Evolutionary conservation across 2,113 vertebrate species (phyloP).

Genomic region (Tragelaphus strepsiceros): DNA sequence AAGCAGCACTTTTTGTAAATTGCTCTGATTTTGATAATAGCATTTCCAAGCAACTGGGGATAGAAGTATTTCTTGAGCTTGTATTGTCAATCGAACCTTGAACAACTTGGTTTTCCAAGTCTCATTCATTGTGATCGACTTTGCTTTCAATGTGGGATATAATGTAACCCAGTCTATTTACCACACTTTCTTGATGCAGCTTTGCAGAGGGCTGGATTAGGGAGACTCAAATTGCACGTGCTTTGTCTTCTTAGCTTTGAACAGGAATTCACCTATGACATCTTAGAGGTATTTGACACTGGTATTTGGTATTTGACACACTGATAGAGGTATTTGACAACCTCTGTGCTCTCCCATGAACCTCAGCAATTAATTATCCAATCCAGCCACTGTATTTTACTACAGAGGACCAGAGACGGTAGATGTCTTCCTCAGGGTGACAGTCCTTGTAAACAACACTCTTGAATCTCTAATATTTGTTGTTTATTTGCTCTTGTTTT

Average conservation of each 20-base stretch:
- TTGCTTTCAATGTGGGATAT: rapidly evolving
- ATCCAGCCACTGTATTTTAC: background rate
- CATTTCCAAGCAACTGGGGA: background rate
- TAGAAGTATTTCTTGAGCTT: background rate
- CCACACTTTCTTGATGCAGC: background rate
- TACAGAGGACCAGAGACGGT: background rate
- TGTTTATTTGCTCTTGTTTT: background rate
- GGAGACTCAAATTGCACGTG: background rate
- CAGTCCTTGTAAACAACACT: background rate
- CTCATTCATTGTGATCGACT: background rate
- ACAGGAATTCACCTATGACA: background rate
- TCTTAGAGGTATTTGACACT: background rate
- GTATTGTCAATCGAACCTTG: background rate
- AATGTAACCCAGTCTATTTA: background rate
- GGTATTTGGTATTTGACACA: background rate
- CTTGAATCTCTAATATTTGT: background rate
- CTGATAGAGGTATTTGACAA: background rate
- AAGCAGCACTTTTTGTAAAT: background rate
- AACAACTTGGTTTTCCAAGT: background rate
- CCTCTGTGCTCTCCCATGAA: background rate
- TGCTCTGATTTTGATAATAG: background rate
- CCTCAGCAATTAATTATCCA: background rate
- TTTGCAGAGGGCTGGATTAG: background rate
- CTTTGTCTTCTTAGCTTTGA: background rate
- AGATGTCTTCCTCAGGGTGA: background rate